These are phyloP conservation scores for Lordiphosa stackelbergi DNA, from an alignment of 1,140 invertebrate species.

Conservation along the genomic window DNA sequence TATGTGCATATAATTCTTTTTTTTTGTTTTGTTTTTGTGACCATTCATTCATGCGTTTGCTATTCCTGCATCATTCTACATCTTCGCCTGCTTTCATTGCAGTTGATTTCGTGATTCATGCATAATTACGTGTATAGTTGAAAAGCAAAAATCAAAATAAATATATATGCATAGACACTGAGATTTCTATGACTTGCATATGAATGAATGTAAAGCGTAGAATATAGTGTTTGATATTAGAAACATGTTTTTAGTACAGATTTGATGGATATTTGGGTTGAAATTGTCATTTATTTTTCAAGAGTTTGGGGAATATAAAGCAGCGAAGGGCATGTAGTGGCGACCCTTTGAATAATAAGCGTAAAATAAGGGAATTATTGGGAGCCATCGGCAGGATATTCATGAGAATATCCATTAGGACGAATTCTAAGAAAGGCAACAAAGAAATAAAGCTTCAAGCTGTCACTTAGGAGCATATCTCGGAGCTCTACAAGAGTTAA, in stretches of 20 bases:
- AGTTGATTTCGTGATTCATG: conserved; percentile 67
- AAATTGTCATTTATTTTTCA: background rate
- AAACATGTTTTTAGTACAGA: conserved; percentile 4
- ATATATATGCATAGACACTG: conserved; percentile 42
- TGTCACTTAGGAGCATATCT: too few species aligned
- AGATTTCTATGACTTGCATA: conserved; percentile 43
- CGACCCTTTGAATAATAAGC: too few species aligned
- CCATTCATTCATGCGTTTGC: conserved; percentile 67
- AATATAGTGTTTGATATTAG: conserved; percentile 3
- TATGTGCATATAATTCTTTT: conserved; percentile 54
- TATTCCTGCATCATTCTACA: conserved; percentile 10
- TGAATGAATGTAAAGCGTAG: conserved; percentile 14
- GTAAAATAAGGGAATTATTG: too few species aligned
- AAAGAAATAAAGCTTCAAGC: too few species aligned
- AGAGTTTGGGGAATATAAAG: too few species aligned
- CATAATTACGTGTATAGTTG: conserved; percentile 54
- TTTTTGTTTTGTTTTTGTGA: conserved; percentile 15
- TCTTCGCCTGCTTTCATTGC: conserved; percentile 15
- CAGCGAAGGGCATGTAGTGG: too few species aligned
- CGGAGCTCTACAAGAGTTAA: too few species aligned
- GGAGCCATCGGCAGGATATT: too few species aligned
- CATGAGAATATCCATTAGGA: too few species aligned
- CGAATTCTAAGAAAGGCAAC: too few species aligned
- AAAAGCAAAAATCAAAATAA: conserved; percentile 30
- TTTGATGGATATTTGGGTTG: background rate